These are phyloP conservation scores for Craseonycteris thonglongyai DNA, from an alignment of 2,113 vertebrate genomes.

Conservation along the genomic window DNA sequence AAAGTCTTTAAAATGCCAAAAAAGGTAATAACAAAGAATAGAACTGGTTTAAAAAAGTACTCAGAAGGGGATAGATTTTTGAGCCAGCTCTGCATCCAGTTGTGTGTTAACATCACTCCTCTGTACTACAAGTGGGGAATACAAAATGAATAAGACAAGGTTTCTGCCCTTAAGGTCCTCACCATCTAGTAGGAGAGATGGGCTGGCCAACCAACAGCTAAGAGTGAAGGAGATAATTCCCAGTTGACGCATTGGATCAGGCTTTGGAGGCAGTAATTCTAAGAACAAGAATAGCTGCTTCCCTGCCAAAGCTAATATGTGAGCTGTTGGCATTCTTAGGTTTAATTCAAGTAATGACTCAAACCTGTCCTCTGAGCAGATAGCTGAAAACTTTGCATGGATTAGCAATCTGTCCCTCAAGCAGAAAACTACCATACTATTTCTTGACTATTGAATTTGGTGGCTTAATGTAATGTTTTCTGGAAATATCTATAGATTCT, in stretches of 20 bases:
- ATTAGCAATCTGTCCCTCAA: neutral
- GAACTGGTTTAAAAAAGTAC: neutral
- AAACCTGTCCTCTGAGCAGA: neutral
- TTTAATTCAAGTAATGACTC: conserved; percentile 34
- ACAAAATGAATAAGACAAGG: neutral
- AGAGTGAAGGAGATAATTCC: conserved; percentile 18
- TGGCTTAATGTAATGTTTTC: neutral
- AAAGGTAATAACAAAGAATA: neutral
- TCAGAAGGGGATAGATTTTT: neutral
- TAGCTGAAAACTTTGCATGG: neutral
- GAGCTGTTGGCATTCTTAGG: neutral
- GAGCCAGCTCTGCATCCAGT: neutral
- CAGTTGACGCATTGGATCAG: neutral
- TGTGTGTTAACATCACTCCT: neutral
- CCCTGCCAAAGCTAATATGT: neutral
- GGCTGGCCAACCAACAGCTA: neutral
- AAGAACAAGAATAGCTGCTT: conserved; percentile 23
- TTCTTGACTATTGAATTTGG: neutral
- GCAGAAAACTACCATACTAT: neutral
- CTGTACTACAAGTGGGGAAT: neutral
- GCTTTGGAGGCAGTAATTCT: conserved; percentile 19
- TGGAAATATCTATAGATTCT: neutral
- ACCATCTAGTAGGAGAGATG: neutral
- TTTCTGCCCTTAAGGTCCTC: neutral
- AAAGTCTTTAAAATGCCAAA: neutral